phyloP scores from a whole-genome alignment of 2,113 vertebrate genomes.

The Nesogale talazaci region DNA sequence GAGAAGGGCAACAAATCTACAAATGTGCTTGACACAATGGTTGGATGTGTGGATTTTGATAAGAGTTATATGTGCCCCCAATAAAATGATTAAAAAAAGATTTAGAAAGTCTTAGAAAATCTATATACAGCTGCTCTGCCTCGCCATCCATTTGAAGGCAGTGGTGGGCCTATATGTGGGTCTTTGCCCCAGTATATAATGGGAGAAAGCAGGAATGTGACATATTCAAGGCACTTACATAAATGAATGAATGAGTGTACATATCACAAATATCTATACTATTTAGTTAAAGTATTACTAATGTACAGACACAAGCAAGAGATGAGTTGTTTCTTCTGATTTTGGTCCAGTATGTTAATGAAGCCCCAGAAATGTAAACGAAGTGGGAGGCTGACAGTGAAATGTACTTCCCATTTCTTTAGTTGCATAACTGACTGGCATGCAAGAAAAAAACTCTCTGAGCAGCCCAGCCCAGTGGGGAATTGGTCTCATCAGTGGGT shows the following conservation, averaged over 20 bases:
- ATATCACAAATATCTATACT: neutral
- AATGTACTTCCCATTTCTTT: neutral
- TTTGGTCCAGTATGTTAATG: neutral
- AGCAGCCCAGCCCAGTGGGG: neutral
- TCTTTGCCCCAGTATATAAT: neutral
- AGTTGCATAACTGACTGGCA: neutral
- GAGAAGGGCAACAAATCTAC: too few relatives aligned
- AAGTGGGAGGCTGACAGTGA: neutral
- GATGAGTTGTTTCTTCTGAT: neutral
- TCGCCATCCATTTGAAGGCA: too few relatives aligned
- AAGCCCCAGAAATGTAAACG: neutral
- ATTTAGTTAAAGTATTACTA: neutral
- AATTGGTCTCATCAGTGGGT: neutral
- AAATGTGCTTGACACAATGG: too few relatives aligned
- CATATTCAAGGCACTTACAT: slow-evolving; percentile 11
- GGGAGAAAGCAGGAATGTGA: neutral
- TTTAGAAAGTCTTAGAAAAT: too few relatives aligned
- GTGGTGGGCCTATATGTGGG: neutral
- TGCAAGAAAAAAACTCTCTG: neutral
- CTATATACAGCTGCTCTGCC: too few relatives aligned
- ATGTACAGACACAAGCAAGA: neutral
- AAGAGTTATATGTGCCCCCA: too few relatives aligned
- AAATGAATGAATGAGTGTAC: neutral
- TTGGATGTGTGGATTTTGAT: too few relatives aligned
- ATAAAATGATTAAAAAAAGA: too few relatives aligned